Evolutionary conservation across 2,888 invertebrate species (phyloP).

Genomic region (Chrysodeixis includens): DNA sequence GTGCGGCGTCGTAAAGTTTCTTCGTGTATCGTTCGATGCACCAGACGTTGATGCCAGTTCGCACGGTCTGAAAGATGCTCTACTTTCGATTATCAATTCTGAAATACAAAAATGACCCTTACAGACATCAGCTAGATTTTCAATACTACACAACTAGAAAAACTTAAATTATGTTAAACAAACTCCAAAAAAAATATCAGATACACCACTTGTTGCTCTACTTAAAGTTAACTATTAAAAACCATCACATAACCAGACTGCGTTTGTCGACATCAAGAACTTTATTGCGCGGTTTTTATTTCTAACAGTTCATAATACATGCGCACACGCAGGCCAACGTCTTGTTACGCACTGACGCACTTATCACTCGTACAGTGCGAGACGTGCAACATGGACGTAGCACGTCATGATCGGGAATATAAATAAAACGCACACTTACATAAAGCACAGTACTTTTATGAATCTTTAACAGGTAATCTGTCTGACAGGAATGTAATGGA

Average conservation of each 20-base stretch:
- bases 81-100: constrained; percentile 63
- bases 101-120: constrained; percentile 8
- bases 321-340: constrained; percentile 45
- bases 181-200: neutral
- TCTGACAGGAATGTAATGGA: neutral
- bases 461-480: neutral
- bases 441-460: neutral
- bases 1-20: constrained; percentile 89
- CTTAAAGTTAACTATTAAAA: neutral
- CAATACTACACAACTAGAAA: neutral
- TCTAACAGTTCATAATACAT: constrained; percentile 17
- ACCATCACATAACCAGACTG: neutral
- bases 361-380: constrained; percentile 32
- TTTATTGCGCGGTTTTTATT: neutral
- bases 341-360: constrained; percentile 22
- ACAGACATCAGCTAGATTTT: neutral
- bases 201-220: neutral
- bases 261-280: neutral
- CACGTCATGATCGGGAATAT: constrained; percentile 24
- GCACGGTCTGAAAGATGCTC: constrained; percentile 76
- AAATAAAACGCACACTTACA: constrained; percentile 15
- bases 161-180: neutral
- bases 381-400: constrained; percentile 15
- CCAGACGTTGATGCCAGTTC: constrained; percentile 86
- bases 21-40: constrained; percentile 89